Base-by-base conservation (phyloP, 1,140 invertebrate species). In the Drosophila sp. region DNA sequence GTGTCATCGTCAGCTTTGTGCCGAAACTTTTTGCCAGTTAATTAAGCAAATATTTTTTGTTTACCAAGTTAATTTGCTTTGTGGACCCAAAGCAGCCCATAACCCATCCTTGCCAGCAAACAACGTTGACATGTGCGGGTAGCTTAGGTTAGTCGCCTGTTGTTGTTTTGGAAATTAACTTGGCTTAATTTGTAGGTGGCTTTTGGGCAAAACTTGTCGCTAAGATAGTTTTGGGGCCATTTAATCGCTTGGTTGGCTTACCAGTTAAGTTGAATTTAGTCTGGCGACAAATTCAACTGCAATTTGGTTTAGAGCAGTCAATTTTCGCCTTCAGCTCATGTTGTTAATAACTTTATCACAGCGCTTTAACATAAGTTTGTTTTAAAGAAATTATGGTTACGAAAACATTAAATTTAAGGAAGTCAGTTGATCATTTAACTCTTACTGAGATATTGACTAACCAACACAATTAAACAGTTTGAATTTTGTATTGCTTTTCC, bases 11-110 rank as follows among this genome's bases (percentile, higher is more conserved):
- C 32, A 13, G 41, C 74, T 74, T 78, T 73, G 56, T 59, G 69
- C 78, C 50, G 27, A 78, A 87, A 87, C 32, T 89, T 87, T 83
- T 83, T 87, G 83, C 84, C 83, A 87, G 83, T 83, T 87, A 87
- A 87, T 89, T 87, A 87, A 77, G 84, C 79, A 83, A 87, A 89
- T 83, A 83, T 77, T 89, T 87, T 80, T 86, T 86, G 75, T 86
- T 86, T 86, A 76, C 72, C 61, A 56, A 86, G 74, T 86, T 84
- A 86, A 86, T 84, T 84, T 78, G 62, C 73, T 79, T 58, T 65
- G 72, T 61, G 46, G 69, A 56, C 32, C 43, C 32, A 34, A 36
- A 18, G 13, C 13, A 32, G 25, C n/a, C 27, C 50, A 32, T 59
- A 59, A 71, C 50, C 51, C 69, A 27, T 41, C 46, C 59, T 11